Evolutionary conservation across 1,140 invertebrate species (phyloP), one percentile per base, ranked within the genome.

Genomic region (Drosophila kikkawai): DNA sequence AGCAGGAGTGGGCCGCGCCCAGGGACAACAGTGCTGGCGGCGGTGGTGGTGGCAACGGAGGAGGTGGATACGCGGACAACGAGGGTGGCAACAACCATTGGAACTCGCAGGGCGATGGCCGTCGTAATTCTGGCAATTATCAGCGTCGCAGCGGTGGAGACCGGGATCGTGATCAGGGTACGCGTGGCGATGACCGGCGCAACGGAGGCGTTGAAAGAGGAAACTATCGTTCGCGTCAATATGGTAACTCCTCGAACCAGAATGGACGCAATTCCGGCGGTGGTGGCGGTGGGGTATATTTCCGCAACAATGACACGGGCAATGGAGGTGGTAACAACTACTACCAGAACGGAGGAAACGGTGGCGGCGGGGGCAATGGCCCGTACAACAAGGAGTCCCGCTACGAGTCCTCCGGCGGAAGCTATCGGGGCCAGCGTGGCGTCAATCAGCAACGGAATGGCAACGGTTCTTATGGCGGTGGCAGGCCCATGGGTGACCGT

Each of bases 241-340:
- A 91, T 41, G 80, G 83, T 26, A 91, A 92, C 37, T 87, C 82
- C 0, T 64, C 83, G 5, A 90, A 85, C 41, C 90, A 90, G 45
- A 91, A 91, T 50, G 91, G 88, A 42, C 88, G 91, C 42, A 78
- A 82, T 36, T 69, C 74, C 7, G 74, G 80, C 12, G 79, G 22
- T 22, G 22, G 80, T 7, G 74, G 80, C 12, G 79, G 80, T 41
- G 77, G 82, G 7, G 86, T 92, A 2, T 92, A 92, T 53, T 92
- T 92, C 81, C 91, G 91, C 48, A 92, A 92, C 57, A 92, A 92
- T 55, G 91, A 92, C 58, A 69, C 85, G 1, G 77, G 77, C 15
- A 79, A 57, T 19, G 70, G 79, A 51, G 57, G 65, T 2, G 79
- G 68, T 9, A 79, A 55, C 68, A 75, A 22, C 32, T 86, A 87